Percentiles rank a stretch among this genome's conserved stretches.
These are phyloP conservation scores for Drosophila siamana DNA, from an alignment of 2,888 invertebrate genomes.

Conservation along the genomic window DNA sequence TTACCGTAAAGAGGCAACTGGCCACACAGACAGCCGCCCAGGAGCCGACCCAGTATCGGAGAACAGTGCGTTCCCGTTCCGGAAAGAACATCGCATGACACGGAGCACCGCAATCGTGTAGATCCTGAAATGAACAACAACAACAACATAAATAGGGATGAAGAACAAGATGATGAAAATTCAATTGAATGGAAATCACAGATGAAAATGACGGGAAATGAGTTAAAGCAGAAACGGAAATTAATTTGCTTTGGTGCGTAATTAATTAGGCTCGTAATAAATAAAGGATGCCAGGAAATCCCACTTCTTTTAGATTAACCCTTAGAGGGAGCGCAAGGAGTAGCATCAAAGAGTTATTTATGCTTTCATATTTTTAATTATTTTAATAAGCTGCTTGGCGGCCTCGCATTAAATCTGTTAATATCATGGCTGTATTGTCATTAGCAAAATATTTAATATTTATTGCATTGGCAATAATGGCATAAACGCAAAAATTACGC, in stretches of 20 bases:
- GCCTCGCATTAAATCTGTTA: background rate
- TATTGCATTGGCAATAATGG: background rate
- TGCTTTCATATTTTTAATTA: conserved; percentile 31
- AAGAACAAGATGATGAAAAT: conserved; percentile 5
- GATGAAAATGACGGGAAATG: conserved; percentile 17
- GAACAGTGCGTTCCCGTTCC: conserved; percentile 92
- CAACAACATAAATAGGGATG: no score
- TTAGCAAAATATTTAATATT: conserved; percentile 1
- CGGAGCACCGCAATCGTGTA: conserved; percentile 93
- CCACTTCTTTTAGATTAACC: conserved; percentile 28
- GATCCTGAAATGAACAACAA: conserved; percentile 78
- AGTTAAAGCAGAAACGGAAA: conserved; percentile 43
- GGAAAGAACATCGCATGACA: conserved; percentile 97
- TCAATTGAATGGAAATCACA: conserved; percentile 36
- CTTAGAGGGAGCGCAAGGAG: background rate
- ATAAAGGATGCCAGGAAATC: conserved; percentile 29
- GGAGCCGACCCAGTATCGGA: conserved; percentile 96
- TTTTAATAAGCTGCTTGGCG: conserved; percentile 37
- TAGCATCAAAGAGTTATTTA: background rate
- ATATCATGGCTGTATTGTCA: background rate
- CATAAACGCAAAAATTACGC: background rate
- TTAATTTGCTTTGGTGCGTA: conserved; percentile 64
- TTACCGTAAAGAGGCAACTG: conserved; percentile 94
- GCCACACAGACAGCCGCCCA: conserved; percentile 96
- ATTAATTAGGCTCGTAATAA: conserved; percentile 67